phyloP scores from a whole-genome alignment of 1,140 invertebrate genomes.

The Subanguina moxae region DNA sequence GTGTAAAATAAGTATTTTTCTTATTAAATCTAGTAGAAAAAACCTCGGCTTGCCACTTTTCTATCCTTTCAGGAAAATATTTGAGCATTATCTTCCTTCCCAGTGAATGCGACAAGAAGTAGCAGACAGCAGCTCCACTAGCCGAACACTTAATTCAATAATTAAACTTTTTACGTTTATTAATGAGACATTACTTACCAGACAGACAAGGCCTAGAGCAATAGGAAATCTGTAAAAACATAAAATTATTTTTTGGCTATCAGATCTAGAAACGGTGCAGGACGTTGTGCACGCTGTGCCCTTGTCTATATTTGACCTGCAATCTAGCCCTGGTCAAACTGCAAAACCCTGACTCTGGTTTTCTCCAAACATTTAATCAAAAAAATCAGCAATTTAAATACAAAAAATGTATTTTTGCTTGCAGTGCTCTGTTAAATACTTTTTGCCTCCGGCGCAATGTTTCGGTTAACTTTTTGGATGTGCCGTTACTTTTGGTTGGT shows the following conservation, averaged over 20 bases:
- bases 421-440: conserved; percentile 1
- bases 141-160: conserved; percentile 79
- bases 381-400: too few species aligned
- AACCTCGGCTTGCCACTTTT: conserved; percentile 78
- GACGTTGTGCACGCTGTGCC: too few species aligned
- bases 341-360: too few species aligned
- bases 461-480: too few species aligned
- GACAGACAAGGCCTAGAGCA: background rate
- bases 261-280: too few species aligned
- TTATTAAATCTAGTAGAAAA: conserved; percentile 18
- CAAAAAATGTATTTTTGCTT: background rate
- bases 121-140: conserved; percentile 89
- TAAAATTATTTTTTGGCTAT: background rate
- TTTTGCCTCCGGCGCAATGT: too few species aligned
- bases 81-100: conserved; percentile 77
- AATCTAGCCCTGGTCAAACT: too few species aligned
- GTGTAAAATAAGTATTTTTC: conserved; percentile 5
- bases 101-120: conserved; percentile 80
- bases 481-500: too few species aligned
- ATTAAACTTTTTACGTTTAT: conserved; percentile 14
- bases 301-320: too few species aligned
- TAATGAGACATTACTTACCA: background rate
- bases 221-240: conserved; percentile 13
- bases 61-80: conserved; percentile 82
- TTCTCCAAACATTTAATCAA: too few species aligned